Conservation (phyloP, 2,888 invertebrate genomes). For the Heliconius cydno region DNA sequence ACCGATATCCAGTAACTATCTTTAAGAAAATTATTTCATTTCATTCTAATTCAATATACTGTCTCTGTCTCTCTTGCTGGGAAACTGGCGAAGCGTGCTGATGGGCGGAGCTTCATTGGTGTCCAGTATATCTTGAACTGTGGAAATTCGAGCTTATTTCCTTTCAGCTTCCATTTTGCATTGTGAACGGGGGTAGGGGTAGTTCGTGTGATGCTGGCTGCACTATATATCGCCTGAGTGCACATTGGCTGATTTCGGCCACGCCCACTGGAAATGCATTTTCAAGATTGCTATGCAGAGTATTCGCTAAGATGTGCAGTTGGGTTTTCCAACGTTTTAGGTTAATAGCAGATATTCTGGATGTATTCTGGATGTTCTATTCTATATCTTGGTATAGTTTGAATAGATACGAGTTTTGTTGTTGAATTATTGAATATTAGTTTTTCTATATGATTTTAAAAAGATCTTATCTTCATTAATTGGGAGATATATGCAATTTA, state of each 20-base stretch:
- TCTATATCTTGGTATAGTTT: constrained; percentile 58
- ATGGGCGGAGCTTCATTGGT: constrained; percentile 70
- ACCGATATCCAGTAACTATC: constrained; percentile 77
- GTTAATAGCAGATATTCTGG: constrained; percentile 58
- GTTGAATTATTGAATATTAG: neutral
- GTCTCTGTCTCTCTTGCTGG: constrained; percentile 63
- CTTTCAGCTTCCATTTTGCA: constrained; percentile 55
- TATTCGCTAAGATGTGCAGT: constrained; percentile 66
- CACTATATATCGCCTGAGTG: constrained; percentile 81
- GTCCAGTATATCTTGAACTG: constrained; percentile 63
- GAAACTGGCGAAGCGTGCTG: constrained; percentile 72
- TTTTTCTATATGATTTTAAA: too few relatives aligned
- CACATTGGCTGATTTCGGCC: constrained; percentile 81
- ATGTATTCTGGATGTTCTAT: constrained; percentile 47
- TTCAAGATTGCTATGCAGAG: constrained; percentile 81
- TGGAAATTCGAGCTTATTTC: constrained; percentile 62
- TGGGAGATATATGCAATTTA: too few relatives aligned
- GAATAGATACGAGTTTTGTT: neutral
- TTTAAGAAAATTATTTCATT: constrained; percentile 74
- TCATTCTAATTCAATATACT: constrained; percentile 69
- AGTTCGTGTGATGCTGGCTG: constrained; percentile 60
- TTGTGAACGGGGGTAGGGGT: constrained; percentile 55
- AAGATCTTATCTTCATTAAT: too few relatives aligned
- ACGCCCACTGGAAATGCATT: constrained; percentile 82
- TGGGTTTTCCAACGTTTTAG: constrained; percentile 63